These are phyloP conservation scores for Aphidoletes aphidimyza DNA, from an alignment of 2,888 invertebrate genomes.

Conservation along the genomic window DNA sequence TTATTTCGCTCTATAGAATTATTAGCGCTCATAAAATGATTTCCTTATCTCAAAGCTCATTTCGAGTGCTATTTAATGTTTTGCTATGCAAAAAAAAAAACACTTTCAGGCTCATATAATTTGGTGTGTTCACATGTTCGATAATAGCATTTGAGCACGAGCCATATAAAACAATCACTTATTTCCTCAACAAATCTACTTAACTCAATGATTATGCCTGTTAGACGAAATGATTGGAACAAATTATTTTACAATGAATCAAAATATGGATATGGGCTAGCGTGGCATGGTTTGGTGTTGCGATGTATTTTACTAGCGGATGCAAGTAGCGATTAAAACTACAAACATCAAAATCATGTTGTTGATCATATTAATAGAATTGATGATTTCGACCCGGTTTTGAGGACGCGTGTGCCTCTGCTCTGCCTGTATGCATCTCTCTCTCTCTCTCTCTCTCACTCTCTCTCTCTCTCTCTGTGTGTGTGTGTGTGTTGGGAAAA, in stretches of 20 bases:
- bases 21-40: not conserved
- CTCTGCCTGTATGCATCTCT: no score
- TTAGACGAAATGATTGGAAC: not conserved
- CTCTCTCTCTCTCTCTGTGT: no score
- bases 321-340: not conserved
- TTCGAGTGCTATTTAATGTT: not conserved
- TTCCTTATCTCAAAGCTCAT: not conserved
- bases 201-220: not conserved
- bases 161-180: not conserved
- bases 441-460: no score
- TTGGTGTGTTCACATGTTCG: no score
- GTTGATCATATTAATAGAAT: constrained; percentile 18
- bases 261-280: no score
- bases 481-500: no score
- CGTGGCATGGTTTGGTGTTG: no score
- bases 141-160: no score
- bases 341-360: not conserved
- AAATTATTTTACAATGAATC: constrained; percentile 11
- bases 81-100: not conserved
- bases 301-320: no score
- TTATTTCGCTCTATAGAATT: not conserved
- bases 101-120: not conserved
- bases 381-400: not conserved
- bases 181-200: no score
- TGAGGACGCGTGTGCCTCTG: no score